A percentile compares a stretch with the other conserved stretches of the same genome.
Evolutionary conservation across 2,797 vertebrate genomes (phyloP).

Genomic region (Liparis tanakae): DNA sequence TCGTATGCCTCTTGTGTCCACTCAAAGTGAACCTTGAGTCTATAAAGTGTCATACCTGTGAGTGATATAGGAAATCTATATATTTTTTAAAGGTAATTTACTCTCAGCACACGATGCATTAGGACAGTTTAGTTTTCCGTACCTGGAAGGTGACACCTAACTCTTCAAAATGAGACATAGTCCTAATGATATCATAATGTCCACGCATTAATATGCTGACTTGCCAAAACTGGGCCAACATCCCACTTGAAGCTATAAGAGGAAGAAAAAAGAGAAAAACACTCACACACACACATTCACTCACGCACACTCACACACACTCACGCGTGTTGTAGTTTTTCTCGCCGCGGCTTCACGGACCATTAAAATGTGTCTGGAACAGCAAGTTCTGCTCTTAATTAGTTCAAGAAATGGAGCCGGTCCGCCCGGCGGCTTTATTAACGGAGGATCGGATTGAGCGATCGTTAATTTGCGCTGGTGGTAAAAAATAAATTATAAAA

Average conservation of each 20-base stretch:
- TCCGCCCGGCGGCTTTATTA: constrained; percentile 69
- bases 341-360: constrained; percentile 50
- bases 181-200: constrained; percentile 42
- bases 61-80: not conserved
- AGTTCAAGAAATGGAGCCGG: constrained; percentile 63
- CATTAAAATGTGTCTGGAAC: constrained; percentile 56
- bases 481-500: not conserved
- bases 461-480: constrained; percentile 61
- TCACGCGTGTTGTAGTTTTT: constrained; percentile 40
- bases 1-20: not conserved
- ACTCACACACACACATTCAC: constrained; percentile 11
- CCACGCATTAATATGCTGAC: constrained; percentile 54
- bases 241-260: constrained; percentile 48
- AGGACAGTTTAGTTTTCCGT: not conserved
- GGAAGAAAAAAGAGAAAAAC: constrained; percentile 7
- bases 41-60: not conserved
- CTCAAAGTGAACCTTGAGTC: not conserved
- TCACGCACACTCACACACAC: constrained; percentile 18
- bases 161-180: constrained; percentile 33
- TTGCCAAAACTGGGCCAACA: constrained; percentile 67
- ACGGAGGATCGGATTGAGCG: constrained; percentile 59
- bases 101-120: not conserved
- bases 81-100: not conserved
- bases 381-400: constrained; percentile 73
- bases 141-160: constrained; percentile 15